These are phyloP conservation scores for Chloroceryle amazona DNA, from an alignment of 2,797 vertebrate species.

Conservation along the genomic window DNA sequence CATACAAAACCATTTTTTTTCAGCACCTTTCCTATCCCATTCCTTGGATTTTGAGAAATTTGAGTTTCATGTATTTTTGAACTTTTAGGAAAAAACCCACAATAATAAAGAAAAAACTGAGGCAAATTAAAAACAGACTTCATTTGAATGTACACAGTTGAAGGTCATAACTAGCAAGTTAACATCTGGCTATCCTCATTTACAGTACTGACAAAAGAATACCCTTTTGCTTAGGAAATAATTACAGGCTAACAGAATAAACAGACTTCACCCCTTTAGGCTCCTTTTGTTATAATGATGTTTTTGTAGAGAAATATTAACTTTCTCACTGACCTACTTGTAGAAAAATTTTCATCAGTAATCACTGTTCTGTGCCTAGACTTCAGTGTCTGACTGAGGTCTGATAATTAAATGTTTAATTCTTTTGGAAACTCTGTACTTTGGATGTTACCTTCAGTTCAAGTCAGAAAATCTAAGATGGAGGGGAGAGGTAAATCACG, in stretches of 20 bases:
- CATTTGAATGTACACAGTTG: not conserved
- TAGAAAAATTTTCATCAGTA: not conserved
- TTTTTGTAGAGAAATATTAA: not conserved
- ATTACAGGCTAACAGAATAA: not conserved
- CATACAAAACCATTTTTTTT: not conserved
- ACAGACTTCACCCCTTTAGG: not conserved
- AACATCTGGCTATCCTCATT: not conserved
- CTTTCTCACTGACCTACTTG: constrained; percentile 5
- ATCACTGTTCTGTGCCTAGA: not conserved
- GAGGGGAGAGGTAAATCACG: not conserved
- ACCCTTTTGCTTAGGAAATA: not conserved
- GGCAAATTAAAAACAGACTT: not conserved
- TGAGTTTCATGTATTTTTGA: not conserved
- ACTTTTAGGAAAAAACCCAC: not conserved
- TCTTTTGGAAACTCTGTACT: not conserved
- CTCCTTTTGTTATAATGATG: not conserved
- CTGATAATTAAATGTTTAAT: not conserved
- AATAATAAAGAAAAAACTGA: not conserved
- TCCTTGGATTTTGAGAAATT: not conserved
- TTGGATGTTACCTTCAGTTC: not conserved
- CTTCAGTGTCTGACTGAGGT: not conserved
- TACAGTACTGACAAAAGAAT: not conserved
- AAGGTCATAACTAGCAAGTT: not conserved
- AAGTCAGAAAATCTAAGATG: not conserved
- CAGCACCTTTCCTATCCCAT: not conserved